Evolutionary conservation across 2,888 invertebrate genomes (phyloP).

Genomic region (Andrena camellia): DNA sequence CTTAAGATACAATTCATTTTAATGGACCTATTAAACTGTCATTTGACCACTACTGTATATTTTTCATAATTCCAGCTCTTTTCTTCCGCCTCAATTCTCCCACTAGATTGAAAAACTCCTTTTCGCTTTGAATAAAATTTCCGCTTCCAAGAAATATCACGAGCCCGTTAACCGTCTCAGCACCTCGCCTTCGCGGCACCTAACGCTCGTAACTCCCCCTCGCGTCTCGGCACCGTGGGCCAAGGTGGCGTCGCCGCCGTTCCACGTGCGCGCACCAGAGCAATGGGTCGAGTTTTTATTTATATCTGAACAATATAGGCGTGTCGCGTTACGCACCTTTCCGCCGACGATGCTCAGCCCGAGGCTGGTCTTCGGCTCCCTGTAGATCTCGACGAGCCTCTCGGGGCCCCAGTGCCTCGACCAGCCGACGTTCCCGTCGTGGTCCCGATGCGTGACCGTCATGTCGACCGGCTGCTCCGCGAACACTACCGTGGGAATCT

Average conservation of each 20-base stretch:
- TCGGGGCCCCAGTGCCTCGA: constrained; percentile 95
- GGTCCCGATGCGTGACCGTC: constrained; percentile 84
- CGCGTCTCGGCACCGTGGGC: too few relatives aligned
- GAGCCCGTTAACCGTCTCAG: too few relatives aligned
- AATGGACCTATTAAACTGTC: too few relatives aligned
- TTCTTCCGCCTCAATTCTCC: too few relatives aligned
- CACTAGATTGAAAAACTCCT: too few relatives aligned
- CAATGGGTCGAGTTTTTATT: constrained; percentile 16
- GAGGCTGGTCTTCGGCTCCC: constrained; percentile 92
- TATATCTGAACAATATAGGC: constrained; percentile 19
- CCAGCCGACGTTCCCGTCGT: constrained; percentile 85
- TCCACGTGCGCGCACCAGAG: not conserved
- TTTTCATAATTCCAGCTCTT: too few relatives aligned
- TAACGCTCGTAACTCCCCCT: too few relatives aligned
- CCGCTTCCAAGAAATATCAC: too few relatives aligned
- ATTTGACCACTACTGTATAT: too few relatives aligned
- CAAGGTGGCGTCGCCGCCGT: not conserved
- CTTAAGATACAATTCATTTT: too few relatives aligned
- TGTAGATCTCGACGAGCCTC: constrained; percentile 90
- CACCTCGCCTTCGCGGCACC: too few relatives aligned
- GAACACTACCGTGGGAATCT: constrained; percentile 72
- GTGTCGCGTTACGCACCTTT: constrained; percentile 88
- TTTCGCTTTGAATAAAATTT: too few relatives aligned
- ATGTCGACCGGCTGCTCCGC: constrained; percentile 79
- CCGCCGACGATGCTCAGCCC: constrained; percentile 99